Percentiles rank a stretch among this genome's conserved stretches.
phyloP scores from a whole-genome alignment of 2,797 vertebrate genomes.

The Sparidentex hasta region DNA sequence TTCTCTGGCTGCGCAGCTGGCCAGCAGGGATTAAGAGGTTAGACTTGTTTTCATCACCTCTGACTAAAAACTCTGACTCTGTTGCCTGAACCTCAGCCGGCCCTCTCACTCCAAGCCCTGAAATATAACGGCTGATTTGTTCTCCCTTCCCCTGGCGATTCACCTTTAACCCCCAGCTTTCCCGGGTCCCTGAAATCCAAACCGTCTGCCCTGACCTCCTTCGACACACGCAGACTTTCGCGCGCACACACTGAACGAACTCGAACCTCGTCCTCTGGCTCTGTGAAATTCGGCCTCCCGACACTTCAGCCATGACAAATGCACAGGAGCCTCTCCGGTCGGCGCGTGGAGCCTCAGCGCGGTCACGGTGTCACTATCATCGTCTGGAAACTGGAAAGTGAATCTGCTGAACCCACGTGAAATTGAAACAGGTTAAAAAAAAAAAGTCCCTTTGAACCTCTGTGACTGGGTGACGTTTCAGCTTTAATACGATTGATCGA shows the following conservation, averaged over 20 bases:
- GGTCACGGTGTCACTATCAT: neutral
- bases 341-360: neutral
- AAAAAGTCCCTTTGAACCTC: neutral
- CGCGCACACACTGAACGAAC: constrained; percentile 16
- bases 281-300: constrained; percentile 46
- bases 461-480: neutral
- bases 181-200: constrained; percentile 58
- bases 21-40: neutral
- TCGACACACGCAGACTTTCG: constrained; percentile 16
- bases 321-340: constrained; percentile 41
- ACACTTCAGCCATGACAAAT: constrained; percentile 53
- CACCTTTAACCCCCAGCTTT: constrained; percentile 48
- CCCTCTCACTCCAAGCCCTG: neutral
- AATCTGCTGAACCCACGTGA: constrained; percentile 24
- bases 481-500: neutral
- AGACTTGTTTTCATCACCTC: constrained; percentile 25
- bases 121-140: constrained; percentile 33
- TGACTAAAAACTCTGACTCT: neutral
- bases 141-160: constrained; percentile 24
- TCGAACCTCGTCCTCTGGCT: constrained; percentile 20
- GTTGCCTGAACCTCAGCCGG: neutral
- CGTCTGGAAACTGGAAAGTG: constrained; percentile 25
- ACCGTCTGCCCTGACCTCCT: constrained; percentile 46
- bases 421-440: constrained; percentile 26
- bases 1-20: neutral